These are phyloP conservation scores for Dryococelus australis DNA, from an alignment of 2,888 invertebrate genomes.

Conservation along the genomic window DNA sequence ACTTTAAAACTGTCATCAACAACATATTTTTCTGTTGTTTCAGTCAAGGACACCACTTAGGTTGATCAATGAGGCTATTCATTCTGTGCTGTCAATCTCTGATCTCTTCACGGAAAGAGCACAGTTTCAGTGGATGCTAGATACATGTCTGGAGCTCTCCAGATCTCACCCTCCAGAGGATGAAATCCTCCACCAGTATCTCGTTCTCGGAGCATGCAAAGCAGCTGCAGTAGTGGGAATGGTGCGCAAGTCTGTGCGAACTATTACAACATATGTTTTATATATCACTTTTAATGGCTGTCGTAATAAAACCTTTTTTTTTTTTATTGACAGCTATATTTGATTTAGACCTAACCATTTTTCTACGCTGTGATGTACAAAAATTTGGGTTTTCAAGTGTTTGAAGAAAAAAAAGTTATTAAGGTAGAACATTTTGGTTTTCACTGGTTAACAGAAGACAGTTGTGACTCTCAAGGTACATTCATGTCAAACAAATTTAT, in stretches of 20 bases:
- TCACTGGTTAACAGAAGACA: too few relatives aligned
- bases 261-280: too few relatives aligned
- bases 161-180: slow-evolving; percentile 73
- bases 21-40: slow-evolving; percentile 36
- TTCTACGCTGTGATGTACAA: too few relatives aligned
- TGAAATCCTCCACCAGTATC: slow-evolving; percentile 76
- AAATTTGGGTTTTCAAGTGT: too few relatives aligned
- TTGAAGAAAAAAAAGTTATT: too few relatives aligned
- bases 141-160: slow-evolving; percentile 71
- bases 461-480: too few relatives aligned
- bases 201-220: slow-evolving; percentile 73
- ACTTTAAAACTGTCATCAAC: neutral
- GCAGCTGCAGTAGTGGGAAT: slow-evolving; percentile 71
- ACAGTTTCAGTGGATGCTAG: slow-evolving; percentile 83
- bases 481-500: too few relatives aligned
- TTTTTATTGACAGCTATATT: too few relatives aligned
- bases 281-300: too few relatives aligned
- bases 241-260: slow-evolving; percentile 55
- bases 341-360: too few relatives aligned
- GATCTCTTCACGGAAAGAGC: slow-evolving; percentile 78
- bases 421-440: too few relatives aligned
- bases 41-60: slow-evolving; percentile 59
- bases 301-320: too few relatives aligned
- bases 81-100: slow-evolving; percentile 74
- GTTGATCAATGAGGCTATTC: slow-evolving; percentile 66